Evolutionary conservation across 2,888 invertebrate genomes (phyloP), one percentile per base, ranked within the genome.

Genomic region (Tanytarsus gracilentus): DNA sequence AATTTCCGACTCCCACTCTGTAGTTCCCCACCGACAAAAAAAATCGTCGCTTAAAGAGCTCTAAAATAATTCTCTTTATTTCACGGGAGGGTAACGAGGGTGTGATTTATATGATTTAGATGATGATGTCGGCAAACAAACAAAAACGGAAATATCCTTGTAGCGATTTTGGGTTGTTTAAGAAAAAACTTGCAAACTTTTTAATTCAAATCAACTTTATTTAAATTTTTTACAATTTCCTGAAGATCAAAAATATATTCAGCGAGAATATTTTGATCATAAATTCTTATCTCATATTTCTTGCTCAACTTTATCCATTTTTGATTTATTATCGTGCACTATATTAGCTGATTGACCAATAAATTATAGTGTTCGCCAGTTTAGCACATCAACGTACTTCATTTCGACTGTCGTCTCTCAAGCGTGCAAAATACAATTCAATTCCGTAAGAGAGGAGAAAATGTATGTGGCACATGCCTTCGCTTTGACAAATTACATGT

Each of bases 401-500:
- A 18, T 40, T 16, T 9, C 40, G 16, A 9, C n/a, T 40, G 9
- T 14, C 23, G 18, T 44, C 18, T 16, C 9, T 18, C 40, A 40
- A 5, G 40, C 18, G 40, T 23, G 11, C 18, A 18, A 16, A 44
- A 44, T 18, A 44, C 44, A 44, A 18, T 44, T 44, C 44, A 44
- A n/a, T n/a, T n/a, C n/a, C n/a, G n/a, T n/a, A n/a, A n/a, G n/a
- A n/a, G n/a, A n/a, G n/a, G n/a, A n/a, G n/a, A n/a, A n/a, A 44
- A 44, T 23, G 23, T 44, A 27, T 26, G 21, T 26, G 49, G 49
- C 49, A 49, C 25, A 49, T 26, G 49, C 21, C 27, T 27, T 26
- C 49, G 49, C 49, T 49, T 49, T 49, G 49, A 49, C 49, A 49
- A 49, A 49, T 49, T 49, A 49, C 49, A 49, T 49, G 25, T 49